Percentiles rank a stretch among this genome's conserved stretches.
These are phyloP conservation scores for Drosophila antonietae DNA, from an alignment of 2,888 invertebrate species.

Conservation along the genomic window DNA sequence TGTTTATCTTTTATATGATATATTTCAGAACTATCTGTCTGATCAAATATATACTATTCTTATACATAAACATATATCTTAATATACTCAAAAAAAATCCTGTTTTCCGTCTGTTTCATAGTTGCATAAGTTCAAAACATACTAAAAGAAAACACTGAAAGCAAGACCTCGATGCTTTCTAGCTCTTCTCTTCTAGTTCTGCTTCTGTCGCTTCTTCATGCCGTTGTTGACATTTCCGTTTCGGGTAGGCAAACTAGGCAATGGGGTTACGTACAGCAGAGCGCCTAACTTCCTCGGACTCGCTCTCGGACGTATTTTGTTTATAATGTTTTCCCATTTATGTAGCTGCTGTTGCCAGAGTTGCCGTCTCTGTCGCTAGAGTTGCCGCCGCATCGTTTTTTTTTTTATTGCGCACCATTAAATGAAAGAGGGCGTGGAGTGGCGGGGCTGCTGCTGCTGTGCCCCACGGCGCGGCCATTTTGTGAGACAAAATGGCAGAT, in stretches of 20 bases:
- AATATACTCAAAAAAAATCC: not conserved
- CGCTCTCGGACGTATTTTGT: conserved; percentile 58
- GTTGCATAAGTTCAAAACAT: not conserved
- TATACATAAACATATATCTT: not conserved
- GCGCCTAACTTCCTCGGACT: conserved; percentile 27
- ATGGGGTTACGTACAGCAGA: conserved; percentile 56
- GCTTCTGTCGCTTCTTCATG: not conserved
- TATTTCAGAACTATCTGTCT: not conserved
- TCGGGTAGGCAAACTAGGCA: conserved; percentile 64
- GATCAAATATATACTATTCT: not conserved
- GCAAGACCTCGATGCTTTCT: conserved; percentile 22
- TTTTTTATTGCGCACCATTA: conserved; percentile 70
- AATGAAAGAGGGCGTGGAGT: conserved; percentile 27
- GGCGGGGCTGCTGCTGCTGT: conserved; percentile 28
- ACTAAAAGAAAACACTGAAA: conserved; percentile 38
- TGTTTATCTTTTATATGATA: no score
- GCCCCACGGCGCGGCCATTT: conserved; percentile 57
- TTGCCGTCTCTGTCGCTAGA: conserved; percentile 3
- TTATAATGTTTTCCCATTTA: conserved; percentile 71
- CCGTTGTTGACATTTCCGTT: conserved; percentile 68
- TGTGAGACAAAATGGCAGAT: conserved; percentile 52
- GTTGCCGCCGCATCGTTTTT: conserved; percentile 29
- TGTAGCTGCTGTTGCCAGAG: conserved; percentile 46
- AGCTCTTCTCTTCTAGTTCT: not conserved
- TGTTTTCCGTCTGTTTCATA: no score